A percentile compares a stretch with the other conserved stretches of the same genome.
phyloP scores from a whole-genome alignment of 2,888 invertebrate species.

The Oscheius sp. region DNA sequence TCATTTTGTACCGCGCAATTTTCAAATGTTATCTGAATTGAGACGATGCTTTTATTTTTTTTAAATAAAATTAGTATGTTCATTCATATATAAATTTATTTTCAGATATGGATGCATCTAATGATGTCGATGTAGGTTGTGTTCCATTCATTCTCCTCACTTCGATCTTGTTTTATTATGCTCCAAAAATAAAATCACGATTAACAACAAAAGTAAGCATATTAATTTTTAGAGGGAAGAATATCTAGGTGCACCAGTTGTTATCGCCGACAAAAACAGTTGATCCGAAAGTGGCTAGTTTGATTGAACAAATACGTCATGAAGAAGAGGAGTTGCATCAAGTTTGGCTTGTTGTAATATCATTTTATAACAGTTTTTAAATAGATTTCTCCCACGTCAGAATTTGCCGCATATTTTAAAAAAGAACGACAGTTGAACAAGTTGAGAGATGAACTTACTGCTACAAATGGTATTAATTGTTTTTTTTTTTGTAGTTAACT shows the following conservation, averaged over 20 bases:
- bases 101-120: constrained; percentile 15
- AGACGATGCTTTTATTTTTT: too few species aligned
- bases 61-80: too few species aligned
- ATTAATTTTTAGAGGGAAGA: neutral
- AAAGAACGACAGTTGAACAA: constrained; percentile 51
- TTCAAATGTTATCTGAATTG: too few species aligned
- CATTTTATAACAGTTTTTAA: neutral
- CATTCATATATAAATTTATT: neutral
- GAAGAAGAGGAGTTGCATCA: constrained; percentile 20
- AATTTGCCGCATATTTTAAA: constrained; percentile 53
- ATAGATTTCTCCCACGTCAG: constrained; percentile 47
- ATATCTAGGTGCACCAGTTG: neutral
- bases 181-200: neutral
- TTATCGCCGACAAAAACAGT: neutral
- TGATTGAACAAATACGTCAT: constrained; percentile 3
- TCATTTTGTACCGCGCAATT: too few species aligned
- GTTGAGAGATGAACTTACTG: constrained; percentile 33
- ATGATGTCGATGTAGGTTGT: neutral
- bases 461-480: constrained; percentile 19
- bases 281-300: neutral
- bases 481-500: neutral
- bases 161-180: constrained; percentile 17
- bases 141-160: constrained; percentile 8
- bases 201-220: neutral
- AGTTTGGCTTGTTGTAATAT: neutral